Evolutionary conservation across 2,797 vertebrate species (phyloP).

Genomic region (Tragelaphus oryx): DNA sequence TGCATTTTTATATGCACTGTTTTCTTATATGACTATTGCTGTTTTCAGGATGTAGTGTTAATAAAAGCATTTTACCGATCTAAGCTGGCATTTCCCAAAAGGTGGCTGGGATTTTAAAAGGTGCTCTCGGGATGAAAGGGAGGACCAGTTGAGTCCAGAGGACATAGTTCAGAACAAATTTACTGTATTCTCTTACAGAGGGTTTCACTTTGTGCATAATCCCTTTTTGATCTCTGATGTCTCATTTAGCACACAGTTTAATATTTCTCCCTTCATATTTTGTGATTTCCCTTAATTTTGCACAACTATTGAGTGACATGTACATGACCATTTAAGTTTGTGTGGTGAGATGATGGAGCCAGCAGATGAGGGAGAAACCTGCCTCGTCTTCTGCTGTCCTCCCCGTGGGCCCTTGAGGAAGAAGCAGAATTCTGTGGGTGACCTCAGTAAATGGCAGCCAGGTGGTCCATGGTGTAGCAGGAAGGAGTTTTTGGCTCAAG

Average conservation of each 20-base stretch:
- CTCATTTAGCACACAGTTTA: background rate
- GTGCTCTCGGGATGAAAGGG: background rate
- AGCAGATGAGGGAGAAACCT: background rate
- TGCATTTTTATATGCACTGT: background rate
- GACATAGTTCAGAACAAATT: background rate
- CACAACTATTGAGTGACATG: background rate
- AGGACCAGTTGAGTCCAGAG: background rate
- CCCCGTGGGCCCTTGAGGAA: no score
- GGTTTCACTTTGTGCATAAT: background rate
- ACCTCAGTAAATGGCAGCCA: background rate
- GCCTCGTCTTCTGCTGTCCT: accelerated
- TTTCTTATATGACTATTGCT: background rate
- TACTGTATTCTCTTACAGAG: background rate
- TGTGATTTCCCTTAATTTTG: background rate
- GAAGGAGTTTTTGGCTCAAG: background rate
- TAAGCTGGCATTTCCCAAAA: background rate
- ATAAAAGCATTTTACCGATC: background rate
- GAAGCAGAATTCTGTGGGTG: background rate
- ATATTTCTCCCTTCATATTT: background rate
- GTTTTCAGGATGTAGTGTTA: background rate
- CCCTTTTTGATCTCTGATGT: background rate
- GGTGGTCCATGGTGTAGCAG: background rate
- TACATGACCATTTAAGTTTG: background rate
- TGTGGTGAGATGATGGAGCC: background rate
- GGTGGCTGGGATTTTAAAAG: background rate